Conservation (phyloP, 2,888 invertebrate species). For the Luffia ferchaultella region DNA sequence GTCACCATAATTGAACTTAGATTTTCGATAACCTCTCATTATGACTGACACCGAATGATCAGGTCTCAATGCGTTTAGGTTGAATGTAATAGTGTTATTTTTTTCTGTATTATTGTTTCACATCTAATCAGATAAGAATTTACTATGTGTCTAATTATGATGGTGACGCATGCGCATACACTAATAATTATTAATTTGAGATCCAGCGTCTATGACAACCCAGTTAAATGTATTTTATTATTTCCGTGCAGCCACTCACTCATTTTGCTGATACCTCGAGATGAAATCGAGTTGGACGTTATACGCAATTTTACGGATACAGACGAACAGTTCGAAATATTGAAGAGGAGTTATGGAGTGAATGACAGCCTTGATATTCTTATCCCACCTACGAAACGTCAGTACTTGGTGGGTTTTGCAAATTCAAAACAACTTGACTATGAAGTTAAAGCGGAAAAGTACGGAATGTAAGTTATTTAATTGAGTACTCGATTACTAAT, state of each 20-base stretch:
- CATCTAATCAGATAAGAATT: no score
- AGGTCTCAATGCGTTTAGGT: no score
- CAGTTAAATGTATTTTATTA: no score
- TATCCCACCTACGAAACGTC: slow-evolving; percentile 28
- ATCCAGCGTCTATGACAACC: no score
- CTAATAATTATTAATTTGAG: no score
- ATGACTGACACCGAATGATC: no score
- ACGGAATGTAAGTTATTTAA: slow-evolving; percentile 35
- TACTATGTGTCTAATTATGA: no score
- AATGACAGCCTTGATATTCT: slow-evolving; percentile 46
- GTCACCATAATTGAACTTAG: no score
- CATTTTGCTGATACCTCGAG: slow-evolving; percentile 28
- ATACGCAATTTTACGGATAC: slow-evolving; percentile 26
- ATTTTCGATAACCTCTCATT: no score
- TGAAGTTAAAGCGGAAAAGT: slow-evolving; percentile 29
- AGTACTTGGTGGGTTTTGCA: slow-evolving; percentile 26
- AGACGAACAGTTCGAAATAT: slow-evolving; percentile 27
- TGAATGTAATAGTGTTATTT: no score
- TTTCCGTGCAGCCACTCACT: slow-evolving; percentile 42
- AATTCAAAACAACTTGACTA: slow-evolving; percentile 21
- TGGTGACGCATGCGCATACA: no score
- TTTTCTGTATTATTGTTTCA: no score
- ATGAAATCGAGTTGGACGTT: slow-evolving; percentile 24
- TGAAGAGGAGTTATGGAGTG: slow-evolving; percentile 35
- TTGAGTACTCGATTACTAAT: background rate